Percentiles rank a stretch among this genome's conserved stretches.
Evolutionary conservation across 2,797 vertebrate genomes (phyloP).

Genomic region (Pampus argenteus): DNA sequence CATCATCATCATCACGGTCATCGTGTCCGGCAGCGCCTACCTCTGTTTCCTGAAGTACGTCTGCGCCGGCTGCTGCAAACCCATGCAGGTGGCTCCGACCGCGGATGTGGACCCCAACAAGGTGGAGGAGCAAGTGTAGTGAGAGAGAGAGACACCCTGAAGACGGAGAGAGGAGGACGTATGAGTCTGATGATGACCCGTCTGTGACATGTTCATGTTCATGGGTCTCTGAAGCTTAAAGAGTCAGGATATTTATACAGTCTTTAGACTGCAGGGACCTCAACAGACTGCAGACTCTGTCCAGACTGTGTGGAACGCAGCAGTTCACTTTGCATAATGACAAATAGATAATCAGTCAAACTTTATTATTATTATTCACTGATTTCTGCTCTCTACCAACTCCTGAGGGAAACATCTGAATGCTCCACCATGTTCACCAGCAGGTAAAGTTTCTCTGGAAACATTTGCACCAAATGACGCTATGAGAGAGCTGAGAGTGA

Average conservation of each 20-base stretch:
- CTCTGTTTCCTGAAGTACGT: constrained; percentile 85
- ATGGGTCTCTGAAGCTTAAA: background rate
- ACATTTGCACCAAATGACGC: too few relatives aligned
- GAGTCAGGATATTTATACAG: background rate
- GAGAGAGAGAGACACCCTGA: background rate
- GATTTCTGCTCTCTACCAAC: too few relatives aligned
- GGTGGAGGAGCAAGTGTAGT: constrained; percentile 81
- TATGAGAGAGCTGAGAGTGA: too few relatives aligned
- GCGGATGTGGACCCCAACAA: constrained; percentile 66
- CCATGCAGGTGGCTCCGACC: constrained; percentile 74
- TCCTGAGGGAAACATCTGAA: too few relatives aligned
- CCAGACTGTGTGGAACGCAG: background rate
- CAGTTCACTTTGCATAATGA: too few relatives aligned
- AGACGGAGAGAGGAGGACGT: background rate
- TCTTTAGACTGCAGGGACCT: background rate
- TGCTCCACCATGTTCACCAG: too few relatives aligned
- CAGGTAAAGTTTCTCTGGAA: too few relatives aligned
- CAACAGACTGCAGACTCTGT: background rate
- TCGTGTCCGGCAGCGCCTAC: constrained; percentile 75
- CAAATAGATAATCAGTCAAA: too few relatives aligned
- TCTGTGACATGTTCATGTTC: background rate
- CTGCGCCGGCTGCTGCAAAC: constrained; percentile 82
- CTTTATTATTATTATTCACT: too few relatives aligned
- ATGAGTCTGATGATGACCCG: background rate
- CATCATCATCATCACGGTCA: constrained; percentile 77